phyloP scores from a whole-genome alignment of 2,113 vertebrate genomes.

The Oostethus manadensis region DNA sequence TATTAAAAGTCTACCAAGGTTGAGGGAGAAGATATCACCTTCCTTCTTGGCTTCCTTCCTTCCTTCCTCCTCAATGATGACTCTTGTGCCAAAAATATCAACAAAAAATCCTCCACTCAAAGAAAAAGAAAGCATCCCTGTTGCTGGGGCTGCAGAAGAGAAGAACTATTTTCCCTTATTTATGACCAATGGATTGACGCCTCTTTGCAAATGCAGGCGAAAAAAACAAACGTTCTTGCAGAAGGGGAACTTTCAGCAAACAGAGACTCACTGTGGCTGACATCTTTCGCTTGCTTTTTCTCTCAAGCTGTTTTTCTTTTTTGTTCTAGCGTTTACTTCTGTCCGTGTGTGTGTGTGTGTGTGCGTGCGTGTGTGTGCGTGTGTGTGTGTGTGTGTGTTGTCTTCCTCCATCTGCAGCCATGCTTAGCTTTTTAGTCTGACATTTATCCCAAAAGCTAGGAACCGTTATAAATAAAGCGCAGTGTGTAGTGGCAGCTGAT shows the following conservation, averaged over 20 bases:
- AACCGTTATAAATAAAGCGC: neutral
- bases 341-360: slow-evolving; percentile 18
- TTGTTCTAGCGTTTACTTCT: slow-evolving; percentile 12
- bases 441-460: slow-evolving; percentile 38
- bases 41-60: too few relatives aligned
- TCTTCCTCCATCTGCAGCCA: neutral
- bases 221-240: too few relatives aligned
- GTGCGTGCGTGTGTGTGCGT: too few relatives aligned
- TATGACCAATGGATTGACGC: neutral
- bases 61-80: slow-evolving; percentile 22
- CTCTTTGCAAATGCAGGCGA: neutral
- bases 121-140: too few relatives aligned
- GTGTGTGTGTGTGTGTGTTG: too few relatives aligned
- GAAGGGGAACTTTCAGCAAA: neutral
- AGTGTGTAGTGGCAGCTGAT: neutral
- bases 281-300: slow-evolving; percentile 13
- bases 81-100: slow-evolving; percentile 6
- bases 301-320: slow-evolving; percentile 37
- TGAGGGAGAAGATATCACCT: slow-evolving; percentile 8
- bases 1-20: slow-evolving; percentile 40
- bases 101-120: too few relatives aligned
- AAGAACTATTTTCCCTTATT: neutral
- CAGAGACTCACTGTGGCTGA: slow-evolving; percentile 17
- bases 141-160: neutral
- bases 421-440: slow-evolving; percentile 51